Evolutionary conservation across 2,113 vertebrate species (phyloP), one percentile per base, ranked within the genome.

Genomic region (Periophthalmus modestus): DNA sequence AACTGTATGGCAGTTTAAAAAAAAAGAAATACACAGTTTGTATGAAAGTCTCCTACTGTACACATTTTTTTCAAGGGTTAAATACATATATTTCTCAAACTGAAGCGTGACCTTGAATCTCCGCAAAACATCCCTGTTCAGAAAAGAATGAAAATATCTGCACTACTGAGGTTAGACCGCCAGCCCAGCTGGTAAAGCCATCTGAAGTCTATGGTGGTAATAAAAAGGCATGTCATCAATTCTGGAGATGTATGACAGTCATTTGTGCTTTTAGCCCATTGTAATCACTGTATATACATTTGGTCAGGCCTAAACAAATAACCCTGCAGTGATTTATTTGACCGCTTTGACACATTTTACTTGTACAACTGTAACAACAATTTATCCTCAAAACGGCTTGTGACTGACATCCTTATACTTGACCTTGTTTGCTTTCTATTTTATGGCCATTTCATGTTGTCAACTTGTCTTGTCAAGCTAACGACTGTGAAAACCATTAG

Each of bases 161-260:
- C 74, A 71, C 33, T 23, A 73, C 65, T 2, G 75, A 77, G 66
- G 34, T 78, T 66, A 59, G 70, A 80, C 74, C n/a, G 59, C 73
- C 73, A 85, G 75, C 73, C 43, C 82, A 86, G 82, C 82, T 86
- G 88, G 80, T 70, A 81, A 75, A 88, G 74, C 52, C 7, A 55
- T 55, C 52, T n/a, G 7, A 28, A 80, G 66, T 82, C 82, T 74
- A 39, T 75, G 72, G 74, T 80, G 77, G 72, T 77, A 81, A 84
- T 80, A 82, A 77, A 65, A 76, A 73, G 74, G 62, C 73, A 67
- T 75, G 83, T 83, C 69, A 68, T 80, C 80, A 68, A 79, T 84
- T 55, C 72, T 74, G 18, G 77, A 80, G 72, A 88, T 89, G 72
- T 70, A 82, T 61, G 71, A 71, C 72, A 59, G 55, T 75, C 4